Base-by-base conservation (phyloP, 2,797 vertebrate genomes). In the Periophthalmus magnuspinnatus region DNA sequence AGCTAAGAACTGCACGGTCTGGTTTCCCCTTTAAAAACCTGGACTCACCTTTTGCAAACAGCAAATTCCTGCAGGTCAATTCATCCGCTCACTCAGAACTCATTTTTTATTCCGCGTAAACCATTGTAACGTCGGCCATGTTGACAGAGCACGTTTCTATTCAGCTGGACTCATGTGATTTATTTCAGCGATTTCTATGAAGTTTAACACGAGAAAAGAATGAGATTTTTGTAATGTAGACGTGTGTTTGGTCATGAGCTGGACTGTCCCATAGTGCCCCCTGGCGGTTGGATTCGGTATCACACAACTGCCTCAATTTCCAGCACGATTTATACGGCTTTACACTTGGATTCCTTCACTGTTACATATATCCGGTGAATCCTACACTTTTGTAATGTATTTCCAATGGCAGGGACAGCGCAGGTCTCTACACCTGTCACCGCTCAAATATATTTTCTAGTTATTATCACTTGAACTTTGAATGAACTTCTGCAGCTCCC, bases 1-100 rank as follows among this genome's bases (percentile, higher is more conserved):
- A 79, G 85, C 83, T 83, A 8, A 81, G 80, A 69, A 86, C 85
- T 81, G 78, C 83, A 82, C 76, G 14, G 55, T 80, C 85, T 84
- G 83, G 82, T 88, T 90, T 83, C 74, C 68, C 19, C 28, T 69
- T 72, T 41, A 16, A 70, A 32, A 10, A 32, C 72, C 58, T 68
- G 11, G 64, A 74, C 63, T 78, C 68, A 67, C 80, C 72, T 76
- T 75, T 76, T 76, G 70, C 63, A 79, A 70, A 11, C 74, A 55
- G 72, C 14, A 55, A 72, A 63, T 77, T 80, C 75, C 72, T 81
- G 2, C 36, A 77, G 75, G 71, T 80, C 59, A 36, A 63, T 28
- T 74, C 62, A 32, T 16, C 9, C 21, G 62, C 71, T 57, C 57
- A 22, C 38, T 38, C 47, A 60, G 13, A 48, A 2, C 45, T 41